Evolutionary conservation across 2,113 vertebrate species (phyloP).

Genomic region (Hyla sarda): DNA sequence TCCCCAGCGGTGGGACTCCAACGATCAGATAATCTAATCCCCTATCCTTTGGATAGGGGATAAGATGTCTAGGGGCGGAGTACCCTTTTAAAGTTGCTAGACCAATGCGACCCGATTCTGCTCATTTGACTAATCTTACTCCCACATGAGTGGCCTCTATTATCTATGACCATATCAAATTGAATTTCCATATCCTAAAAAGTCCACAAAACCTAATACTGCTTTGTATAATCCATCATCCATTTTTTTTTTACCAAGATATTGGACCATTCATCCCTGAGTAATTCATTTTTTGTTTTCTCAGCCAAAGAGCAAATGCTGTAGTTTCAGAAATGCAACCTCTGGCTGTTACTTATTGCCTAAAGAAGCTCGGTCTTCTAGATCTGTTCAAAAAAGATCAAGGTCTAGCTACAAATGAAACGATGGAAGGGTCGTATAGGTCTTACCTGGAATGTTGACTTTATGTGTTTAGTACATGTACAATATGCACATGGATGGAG

Average conservation of each 20-base stretch:
- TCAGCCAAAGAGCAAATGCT: slow-evolving; percentile 11
- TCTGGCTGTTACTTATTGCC: neutral
- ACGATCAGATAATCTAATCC: no score
- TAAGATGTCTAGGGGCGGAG: no score
- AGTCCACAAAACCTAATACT: neutral
- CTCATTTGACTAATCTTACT: neutral
- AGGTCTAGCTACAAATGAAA: neutral
- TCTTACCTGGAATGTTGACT: neutral
- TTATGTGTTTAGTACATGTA: neutral
- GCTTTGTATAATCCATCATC: neutral
- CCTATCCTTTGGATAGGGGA: no score
- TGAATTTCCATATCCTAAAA: neutral
- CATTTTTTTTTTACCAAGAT: neutral
- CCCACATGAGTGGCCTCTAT: neutral
- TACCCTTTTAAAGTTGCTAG: neutral
- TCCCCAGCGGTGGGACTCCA: no score
- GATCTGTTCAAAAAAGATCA: neutral
- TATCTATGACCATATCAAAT: neutral
- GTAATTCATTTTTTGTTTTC: neutral
- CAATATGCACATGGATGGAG: neutral
- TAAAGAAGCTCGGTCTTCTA: neutral
- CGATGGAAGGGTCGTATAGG: neutral
- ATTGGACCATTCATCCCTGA: slow-evolving; percentile 30
- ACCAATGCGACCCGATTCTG: neutral
- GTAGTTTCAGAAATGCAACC: neutral